These are phyloP conservation scores for Sparidentex hasta DNA, from an alignment of 2,797 vertebrate species.

Conservation along the genomic window DNA sequence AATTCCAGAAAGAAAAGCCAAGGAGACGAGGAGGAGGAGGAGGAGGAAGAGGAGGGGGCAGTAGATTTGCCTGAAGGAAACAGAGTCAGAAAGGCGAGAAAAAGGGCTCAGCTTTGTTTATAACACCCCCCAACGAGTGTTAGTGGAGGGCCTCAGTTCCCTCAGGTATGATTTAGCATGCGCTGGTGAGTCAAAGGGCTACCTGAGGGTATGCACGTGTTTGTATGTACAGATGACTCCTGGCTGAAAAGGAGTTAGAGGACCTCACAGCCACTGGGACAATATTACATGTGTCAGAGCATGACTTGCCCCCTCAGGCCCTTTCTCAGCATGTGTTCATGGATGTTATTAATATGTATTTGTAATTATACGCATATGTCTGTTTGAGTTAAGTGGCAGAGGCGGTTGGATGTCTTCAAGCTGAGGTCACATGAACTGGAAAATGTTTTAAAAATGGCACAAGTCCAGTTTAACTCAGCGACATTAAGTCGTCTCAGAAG, in stretches of 20 bases:
- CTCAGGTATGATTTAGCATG: slow-evolving; percentile 65
- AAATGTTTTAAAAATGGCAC: no score
- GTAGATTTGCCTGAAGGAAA: slow-evolving; percentile 51
- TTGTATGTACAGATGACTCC: slow-evolving; percentile 27
- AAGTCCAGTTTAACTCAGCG: no score
- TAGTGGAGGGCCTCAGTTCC: slow-evolving; percentile 53
- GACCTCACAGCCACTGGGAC: slow-evolving; percentile 11
- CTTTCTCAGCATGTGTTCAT: background rate
- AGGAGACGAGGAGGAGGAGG: slow-evolving; percentile 1
- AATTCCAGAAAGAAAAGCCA: slow-evolving; percentile 32
- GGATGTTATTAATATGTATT: background rate
- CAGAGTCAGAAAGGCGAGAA: slow-evolving; percentile 48
- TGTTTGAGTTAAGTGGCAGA: background rate
- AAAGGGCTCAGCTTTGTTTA: slow-evolving; percentile 80
- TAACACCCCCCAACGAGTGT: slow-evolving; percentile 68
- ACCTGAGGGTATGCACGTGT: slow-evolving; percentile 36
- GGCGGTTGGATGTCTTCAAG: background rate
- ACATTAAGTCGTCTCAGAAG: no score
- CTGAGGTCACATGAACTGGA: background rate
- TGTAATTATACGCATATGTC: background rate
- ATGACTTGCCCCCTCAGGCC: slow-evolving; percentile 13
- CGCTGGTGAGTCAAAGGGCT: slow-evolving; percentile 45
- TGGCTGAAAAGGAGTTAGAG: slow-evolving; percentile 11
- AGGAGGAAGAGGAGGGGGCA: slow-evolving; percentile 18
- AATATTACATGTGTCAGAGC: slow-evolving; percentile 5